phyloP scores from a whole-genome alignment of 1,140 invertebrate species.

The Ceratosolen fusciceps region DNA sequence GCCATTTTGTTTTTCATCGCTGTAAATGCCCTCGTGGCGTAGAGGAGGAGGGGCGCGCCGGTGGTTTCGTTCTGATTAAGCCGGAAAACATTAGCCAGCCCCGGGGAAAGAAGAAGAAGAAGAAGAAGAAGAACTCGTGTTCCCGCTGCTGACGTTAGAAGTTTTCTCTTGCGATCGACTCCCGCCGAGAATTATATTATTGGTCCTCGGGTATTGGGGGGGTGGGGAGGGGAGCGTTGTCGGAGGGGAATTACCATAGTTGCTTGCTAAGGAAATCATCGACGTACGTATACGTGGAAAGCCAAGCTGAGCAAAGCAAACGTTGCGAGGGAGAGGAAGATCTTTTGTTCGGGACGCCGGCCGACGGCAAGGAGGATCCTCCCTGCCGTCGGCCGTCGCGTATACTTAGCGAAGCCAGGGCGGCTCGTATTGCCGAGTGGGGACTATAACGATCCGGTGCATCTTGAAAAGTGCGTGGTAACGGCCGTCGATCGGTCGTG shows the following conservation, averaged over 20 bases:
- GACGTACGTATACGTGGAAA: neutral
- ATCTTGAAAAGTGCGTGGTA: neutral
- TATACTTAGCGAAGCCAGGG: neutral
- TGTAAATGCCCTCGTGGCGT: neutral
- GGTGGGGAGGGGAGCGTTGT: too few species aligned
- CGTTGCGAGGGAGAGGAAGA: neutral
- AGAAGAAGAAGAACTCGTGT: too few species aligned
- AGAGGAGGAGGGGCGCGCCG: too few species aligned
- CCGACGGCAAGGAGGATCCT: neutral
- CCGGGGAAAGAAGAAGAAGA: too few species aligned
- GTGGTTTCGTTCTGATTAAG: neutral
- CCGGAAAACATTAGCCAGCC: neutral
- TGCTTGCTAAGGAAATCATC: conserved; percentile 1
- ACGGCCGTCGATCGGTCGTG: neutral
- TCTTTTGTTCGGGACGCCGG: neutral
- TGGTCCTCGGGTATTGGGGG: too few species aligned
- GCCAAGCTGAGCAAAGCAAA: too few species aligned
- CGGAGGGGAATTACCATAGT: conserved; percentile 14
- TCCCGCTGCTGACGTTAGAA: neutral
- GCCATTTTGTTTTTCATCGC: neutral
- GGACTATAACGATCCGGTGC: neutral
- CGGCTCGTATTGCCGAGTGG: neutral
- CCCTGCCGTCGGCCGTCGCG: too few species aligned
- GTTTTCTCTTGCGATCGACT: neutral
- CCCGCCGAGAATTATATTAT: neutral